Conservation (phyloP, 2,888 invertebrate genomes). For the Gasteruption jaculator region DNA sequence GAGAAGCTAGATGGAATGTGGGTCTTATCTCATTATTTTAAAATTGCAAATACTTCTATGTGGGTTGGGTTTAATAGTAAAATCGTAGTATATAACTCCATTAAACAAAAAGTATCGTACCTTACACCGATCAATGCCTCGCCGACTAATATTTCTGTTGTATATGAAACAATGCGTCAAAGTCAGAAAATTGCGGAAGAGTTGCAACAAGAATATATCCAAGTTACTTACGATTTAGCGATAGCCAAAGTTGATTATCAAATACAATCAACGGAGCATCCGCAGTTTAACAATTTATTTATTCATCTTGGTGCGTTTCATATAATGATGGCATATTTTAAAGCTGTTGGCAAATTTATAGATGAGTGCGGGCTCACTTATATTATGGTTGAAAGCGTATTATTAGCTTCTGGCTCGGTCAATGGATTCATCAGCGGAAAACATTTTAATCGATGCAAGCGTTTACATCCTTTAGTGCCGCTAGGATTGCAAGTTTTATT, state of each 20-base stretch:
- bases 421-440: constrained; percentile 28
- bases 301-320: constrained; percentile 31
- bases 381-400: constrained; percentile 25
- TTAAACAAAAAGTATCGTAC: constrained; percentile 31
- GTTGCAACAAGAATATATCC: constrained; percentile 19
- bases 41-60: constrained; percentile 33
- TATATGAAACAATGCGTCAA: constrained; percentile 26
- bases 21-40: constrained; percentile 27
- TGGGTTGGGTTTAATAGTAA: constrained; percentile 38
- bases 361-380: constrained; percentile 27
- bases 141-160: constrained; percentile 29
- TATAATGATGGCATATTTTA: constrained; percentile 26
- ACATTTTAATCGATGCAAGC: constrained; percentile 35
- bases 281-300: constrained; percentile 26
- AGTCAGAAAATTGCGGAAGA: constrained; percentile 23
- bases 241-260: constrained; percentile 30
- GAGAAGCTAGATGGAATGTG: constrained; percentile 18
- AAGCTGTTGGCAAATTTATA: constrained; percentile 13
- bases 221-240: constrained; percentile 29
- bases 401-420: constrained; percentile 31
- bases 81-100: constrained; percentile 23
- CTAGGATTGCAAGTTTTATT: constrained; percentile 16
- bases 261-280: constrained; percentile 26
- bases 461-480: constrained; percentile 21
- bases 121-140: constrained; percentile 35